phyloP scores from a whole-genome alignment of 2,113 vertebrate genomes.

The Lycaon pictus region DNA sequence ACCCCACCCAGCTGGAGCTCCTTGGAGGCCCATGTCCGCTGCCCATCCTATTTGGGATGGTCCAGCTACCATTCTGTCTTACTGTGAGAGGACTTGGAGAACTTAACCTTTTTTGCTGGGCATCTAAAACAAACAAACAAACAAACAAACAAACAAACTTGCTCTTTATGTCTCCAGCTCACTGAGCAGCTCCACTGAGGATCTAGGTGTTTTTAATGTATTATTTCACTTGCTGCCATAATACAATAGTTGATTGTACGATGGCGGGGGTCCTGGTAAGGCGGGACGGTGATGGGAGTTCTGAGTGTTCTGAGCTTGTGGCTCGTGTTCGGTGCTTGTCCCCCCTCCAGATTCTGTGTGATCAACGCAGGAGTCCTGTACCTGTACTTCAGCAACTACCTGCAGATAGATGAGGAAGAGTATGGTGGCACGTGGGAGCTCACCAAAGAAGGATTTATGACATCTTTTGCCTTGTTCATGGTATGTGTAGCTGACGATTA shows the following conservation, averaged over 20 bases:
- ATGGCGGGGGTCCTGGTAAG: background rate
- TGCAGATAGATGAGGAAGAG: constrained; percentile 98
- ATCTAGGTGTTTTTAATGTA: background rate
- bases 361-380: constrained; percentile 98
- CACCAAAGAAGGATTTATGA: constrained; percentile 99
- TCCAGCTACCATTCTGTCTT: background rate
- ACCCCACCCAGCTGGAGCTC: background rate
- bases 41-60: background rate
- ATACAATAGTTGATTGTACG: background rate
- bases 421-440: constrained; percentile 99
- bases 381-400: constrained; percentile 98
- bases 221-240: background rate
- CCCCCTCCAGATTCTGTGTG: constrained; percentile 94
- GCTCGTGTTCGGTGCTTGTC: background rate
- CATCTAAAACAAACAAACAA: background rate
- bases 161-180: background rate
- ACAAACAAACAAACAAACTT: constrained; percentile 19
- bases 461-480: constrained; percentile 98
- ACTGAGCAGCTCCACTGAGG: background rate
- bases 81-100: background rate
- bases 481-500: constrained; percentile 84
- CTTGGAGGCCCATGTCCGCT: background rate
- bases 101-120: background rate
- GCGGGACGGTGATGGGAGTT: background rate
- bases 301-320: background rate